phyloP scores from a whole-genome alignment of 2,113 vertebrate genomes.

The Albula glossodonta region DNA sequence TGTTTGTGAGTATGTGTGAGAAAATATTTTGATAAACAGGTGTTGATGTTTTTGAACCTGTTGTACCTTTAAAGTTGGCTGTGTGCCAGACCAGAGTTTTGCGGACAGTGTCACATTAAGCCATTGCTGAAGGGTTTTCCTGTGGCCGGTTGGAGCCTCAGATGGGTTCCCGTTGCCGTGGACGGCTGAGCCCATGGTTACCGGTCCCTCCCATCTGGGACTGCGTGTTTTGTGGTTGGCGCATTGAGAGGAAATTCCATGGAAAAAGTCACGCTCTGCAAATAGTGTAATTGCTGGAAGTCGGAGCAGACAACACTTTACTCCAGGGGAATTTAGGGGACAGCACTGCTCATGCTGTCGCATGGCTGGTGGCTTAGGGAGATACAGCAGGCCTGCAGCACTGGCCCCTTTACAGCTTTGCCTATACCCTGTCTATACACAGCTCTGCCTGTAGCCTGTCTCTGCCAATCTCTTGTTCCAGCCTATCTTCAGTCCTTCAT shows the following conservation, averaged over 20 bases:
- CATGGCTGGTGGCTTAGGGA: neutral
- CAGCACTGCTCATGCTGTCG: neutral
- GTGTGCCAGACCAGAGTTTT: neutral
- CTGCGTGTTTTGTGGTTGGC: conserved; percentile 40
- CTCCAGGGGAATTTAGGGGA: conserved; percentile 18
- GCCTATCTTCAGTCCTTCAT: neutral
- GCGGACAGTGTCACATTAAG: conserved; percentile 40
- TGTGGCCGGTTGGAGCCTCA: conserved; percentile 20
- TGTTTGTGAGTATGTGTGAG: too few relatives aligned
- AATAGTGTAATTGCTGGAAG: conserved; percentile 47
- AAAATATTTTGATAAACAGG: neutral
- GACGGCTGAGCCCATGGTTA: conserved; percentile 49
- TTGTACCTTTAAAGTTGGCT: neutral
- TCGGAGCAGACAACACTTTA: conserved; percentile 29
- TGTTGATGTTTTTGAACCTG: neutral
- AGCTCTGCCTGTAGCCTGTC: neutral
- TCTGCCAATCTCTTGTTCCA: neutral
- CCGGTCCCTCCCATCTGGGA: conserved; percentile 21
- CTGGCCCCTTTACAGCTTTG: neutral
- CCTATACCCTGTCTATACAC: neutral
- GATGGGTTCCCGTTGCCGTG: conserved; percentile 61
- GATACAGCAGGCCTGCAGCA: neutral
- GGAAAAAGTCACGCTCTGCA: conserved; percentile 55
- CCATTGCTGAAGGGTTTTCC: neutral
- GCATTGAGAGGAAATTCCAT: conserved; percentile 52